phyloP scores from a whole-genome alignment of 2,113 vertebrate genomes.

The Paracanthobrama guichenoti region DNA sequence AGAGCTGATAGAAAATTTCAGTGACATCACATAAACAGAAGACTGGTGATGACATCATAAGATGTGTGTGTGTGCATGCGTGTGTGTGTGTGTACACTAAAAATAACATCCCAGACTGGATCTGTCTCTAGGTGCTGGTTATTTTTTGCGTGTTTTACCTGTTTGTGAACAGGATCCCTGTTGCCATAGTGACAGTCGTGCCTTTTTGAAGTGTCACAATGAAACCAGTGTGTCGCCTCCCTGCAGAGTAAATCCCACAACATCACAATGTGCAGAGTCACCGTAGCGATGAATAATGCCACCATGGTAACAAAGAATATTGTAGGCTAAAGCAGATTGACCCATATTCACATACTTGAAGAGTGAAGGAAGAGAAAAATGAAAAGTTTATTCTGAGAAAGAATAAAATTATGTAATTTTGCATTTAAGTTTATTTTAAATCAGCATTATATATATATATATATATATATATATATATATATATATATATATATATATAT shows the following conservation, averaged over 20 bases:
- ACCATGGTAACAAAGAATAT: neutral
- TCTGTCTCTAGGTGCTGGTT: neutral
- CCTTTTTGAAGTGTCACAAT: slow-evolving; percentile 19
- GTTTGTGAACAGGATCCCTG: slow-evolving; percentile 28
- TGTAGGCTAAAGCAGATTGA: neutral
- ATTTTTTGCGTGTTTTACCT: neutral
- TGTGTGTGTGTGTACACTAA: neutral
- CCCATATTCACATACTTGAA: neutral
- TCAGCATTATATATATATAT: neutral
- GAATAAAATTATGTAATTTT: neutral
- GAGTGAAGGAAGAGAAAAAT: neutral
- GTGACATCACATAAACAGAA: neutral
- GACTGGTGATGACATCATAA: neutral
- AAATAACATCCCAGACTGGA: neutral
- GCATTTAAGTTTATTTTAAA: neutral
- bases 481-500: too few species aligned
- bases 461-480: too few species aligned
- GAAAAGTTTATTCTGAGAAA: neutral
- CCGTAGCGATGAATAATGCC: neutral
- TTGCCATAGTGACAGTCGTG: slow-evolving; percentile 43
- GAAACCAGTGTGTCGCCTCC: neutral
- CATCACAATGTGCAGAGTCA: slow-evolving; percentile 2
- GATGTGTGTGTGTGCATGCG: too few species aligned
- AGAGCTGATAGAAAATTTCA: neutral
- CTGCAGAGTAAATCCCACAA: neutral